Conservation (phyloP, 2,888 invertebrate genomes). For the Rotaria sp. region DNA sequence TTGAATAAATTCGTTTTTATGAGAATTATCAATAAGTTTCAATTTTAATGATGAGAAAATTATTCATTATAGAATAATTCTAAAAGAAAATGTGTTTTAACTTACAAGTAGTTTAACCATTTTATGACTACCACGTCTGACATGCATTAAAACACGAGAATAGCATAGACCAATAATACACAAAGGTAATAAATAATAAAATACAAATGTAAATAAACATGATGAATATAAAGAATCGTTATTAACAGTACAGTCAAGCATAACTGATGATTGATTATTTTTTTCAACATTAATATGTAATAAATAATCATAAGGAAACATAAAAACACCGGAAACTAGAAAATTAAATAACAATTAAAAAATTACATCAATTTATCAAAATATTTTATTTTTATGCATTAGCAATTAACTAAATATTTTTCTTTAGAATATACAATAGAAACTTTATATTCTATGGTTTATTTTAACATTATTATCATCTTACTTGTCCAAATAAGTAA, state of each 20-base stretch:
- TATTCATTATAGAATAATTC: too few relatives aligned
- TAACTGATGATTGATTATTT: not conserved
- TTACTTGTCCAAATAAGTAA: not conserved
- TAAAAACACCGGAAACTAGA: not conserved
- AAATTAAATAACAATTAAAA: not conserved
- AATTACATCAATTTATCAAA: too few relatives aligned
- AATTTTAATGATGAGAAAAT: too few relatives aligned
- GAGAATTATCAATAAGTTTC: too few relatives aligned
- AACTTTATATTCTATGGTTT: too few relatives aligned
- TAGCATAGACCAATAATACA: constrained; percentile 35
- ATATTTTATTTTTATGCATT: too few relatives aligned
- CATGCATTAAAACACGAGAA: constrained; percentile 28
- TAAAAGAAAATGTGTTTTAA: not conserved
- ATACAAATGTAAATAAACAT: not conserved
- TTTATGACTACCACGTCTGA: not conserved
- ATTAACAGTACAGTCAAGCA: not conserved
- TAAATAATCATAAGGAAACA: not conserved
- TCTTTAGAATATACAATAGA: too few relatives aligned
- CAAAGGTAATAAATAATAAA: constrained; percentile 35
- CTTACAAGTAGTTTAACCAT: not conserved
- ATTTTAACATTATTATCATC: too few relatives aligned
- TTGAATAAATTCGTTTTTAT: too few relatives aligned
- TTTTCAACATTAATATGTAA: not conserved
- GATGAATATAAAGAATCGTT: not conserved
- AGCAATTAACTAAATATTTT: too few relatives aligned